Conservation (phyloP, 2,888 invertebrate species). For the Nymphalis c-album region DNA sequence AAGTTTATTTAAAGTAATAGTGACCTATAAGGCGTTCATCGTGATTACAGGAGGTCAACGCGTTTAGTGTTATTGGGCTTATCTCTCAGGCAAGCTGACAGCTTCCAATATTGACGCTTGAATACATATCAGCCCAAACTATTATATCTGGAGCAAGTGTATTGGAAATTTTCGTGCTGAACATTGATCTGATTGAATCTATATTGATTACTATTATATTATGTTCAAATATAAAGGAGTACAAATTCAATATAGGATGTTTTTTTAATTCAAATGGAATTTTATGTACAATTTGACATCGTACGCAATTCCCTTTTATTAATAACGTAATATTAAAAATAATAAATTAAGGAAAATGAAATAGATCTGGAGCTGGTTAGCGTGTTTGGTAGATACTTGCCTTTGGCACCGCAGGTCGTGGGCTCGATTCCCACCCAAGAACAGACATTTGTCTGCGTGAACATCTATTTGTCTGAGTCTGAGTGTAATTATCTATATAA, state of each 20-base stretch:
- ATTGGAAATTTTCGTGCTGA: slow-evolving; percentile 65
- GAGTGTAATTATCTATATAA: too few species aligned
- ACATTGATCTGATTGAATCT: slow-evolving; percentile 26
- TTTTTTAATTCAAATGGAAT: neutral
- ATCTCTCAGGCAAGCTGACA: slow-evolving; percentile 54
- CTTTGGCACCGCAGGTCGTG: too few species aligned
- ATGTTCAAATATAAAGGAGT: neutral
- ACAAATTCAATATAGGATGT: neutral
- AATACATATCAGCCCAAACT: slow-evolving; percentile 55
- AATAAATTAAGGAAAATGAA: too few species aligned
- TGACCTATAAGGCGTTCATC: neutral
- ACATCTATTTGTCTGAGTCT: too few species aligned
- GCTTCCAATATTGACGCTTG: slow-evolving; percentile 56
- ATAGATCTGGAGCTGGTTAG: too few species aligned
- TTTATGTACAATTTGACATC: too few species aligned
- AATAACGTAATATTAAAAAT: too few species aligned
- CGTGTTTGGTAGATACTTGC: too few species aligned
- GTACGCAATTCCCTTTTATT: too few species aligned
- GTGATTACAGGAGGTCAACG: slow-evolving; percentile 31
- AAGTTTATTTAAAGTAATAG: neutral
- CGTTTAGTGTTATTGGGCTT: slow-evolving; percentile 53
- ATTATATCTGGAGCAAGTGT: slow-evolving; percentile 59
- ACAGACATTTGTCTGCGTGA: too few species aligned
- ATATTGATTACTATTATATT: slow-evolving; percentile 22
- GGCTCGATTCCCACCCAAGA: too few species aligned